Conservation (phyloP, 2,797 vertebrate species). For the Tadarida brasiliensis region DNA sequence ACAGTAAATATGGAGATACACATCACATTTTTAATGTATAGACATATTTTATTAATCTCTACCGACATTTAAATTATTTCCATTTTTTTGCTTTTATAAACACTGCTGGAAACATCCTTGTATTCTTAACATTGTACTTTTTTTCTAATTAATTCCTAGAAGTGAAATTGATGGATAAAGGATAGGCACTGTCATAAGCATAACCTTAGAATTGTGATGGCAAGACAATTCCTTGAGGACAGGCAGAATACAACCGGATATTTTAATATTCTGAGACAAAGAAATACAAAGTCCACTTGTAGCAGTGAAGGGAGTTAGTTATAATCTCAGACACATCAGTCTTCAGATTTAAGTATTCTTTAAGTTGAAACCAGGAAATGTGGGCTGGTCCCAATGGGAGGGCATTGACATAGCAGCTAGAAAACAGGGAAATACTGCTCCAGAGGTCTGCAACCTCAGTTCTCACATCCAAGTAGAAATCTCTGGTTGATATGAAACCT, state of each 20-base stretch:
- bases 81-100: constrained; percentile 42
- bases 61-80: constrained; percentile 1
- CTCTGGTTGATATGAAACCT: constrained; percentile 8
- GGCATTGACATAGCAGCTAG: neutral
- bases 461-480: neutral
- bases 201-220: constrained; percentile 14
- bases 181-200: neutral
- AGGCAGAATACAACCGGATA: neutral
- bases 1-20: neutral
- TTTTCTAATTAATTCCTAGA: constrained; percentile 48
- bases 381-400: neutral
- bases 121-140: neutral
- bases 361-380: constrained; percentile 12
- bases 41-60: constrained; percentile 42
- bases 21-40: constrained; percentile 2
- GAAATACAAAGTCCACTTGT: constrained; percentile 31
- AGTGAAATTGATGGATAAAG: constrained; percentile 32
- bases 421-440: neutral
- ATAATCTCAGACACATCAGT: neutral
- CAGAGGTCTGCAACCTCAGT: neutral
- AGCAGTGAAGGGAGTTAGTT: constrained; percentile 13
- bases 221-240: neutral
- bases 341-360: constrained; percentile 41
- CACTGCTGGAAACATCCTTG: constrained; percentile 18
- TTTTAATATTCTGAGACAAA: constrained; percentile 44